Percentiles rank a stretch among this genome's conserved stretches.
Evolutionary conservation across 1,140 invertebrate genomes (phyloP).

Genomic region (Leptopilina clavipes): DNA sequence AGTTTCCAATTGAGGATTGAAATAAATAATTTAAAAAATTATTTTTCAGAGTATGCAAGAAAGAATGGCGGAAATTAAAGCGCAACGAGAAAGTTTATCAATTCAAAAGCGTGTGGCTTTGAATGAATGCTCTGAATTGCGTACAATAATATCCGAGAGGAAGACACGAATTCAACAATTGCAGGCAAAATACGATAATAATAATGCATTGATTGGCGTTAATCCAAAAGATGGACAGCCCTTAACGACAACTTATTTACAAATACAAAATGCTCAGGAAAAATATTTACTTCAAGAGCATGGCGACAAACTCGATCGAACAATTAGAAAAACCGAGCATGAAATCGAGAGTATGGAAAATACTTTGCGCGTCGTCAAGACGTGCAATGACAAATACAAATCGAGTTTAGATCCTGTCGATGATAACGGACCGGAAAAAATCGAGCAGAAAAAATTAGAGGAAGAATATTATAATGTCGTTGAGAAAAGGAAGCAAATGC

Average conservation of each 20-base stretch:
- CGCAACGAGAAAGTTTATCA: slow-evolving; percentile 77
- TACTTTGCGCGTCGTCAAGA: slow-evolving; percentile 80
- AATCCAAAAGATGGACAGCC: slow-evolving; percentile 78
- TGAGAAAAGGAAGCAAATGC: slow-evolving; percentile 52
- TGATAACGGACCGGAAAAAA: slow-evolving; percentile 72
- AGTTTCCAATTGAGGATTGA: not conserved
- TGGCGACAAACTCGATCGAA: slow-evolving; percentile 82
- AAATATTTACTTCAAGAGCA: slow-evolving; percentile 80
- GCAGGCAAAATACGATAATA: slow-evolving; percentile 71
- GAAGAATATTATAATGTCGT: slow-evolving; percentile 73
- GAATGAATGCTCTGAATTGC: slow-evolving; percentile 78
- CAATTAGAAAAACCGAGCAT: slow-evolving; percentile 80
- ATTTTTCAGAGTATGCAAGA: slow-evolving; percentile 80
- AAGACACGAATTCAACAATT: slow-evolving; percentile 78
- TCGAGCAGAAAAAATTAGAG: slow-evolving; percentile 73
- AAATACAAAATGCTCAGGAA: slow-evolving; percentile 82
- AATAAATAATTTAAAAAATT: no score
- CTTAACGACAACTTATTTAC: slow-evolving; percentile 79
- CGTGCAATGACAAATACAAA: slow-evolving; percentile 80
- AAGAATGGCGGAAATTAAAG: slow-evolving; percentile 78
- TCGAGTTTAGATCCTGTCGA: slow-evolving; percentile 75
- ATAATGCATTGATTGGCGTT: slow-evolving; percentile 56
- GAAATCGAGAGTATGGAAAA: slow-evolving; percentile 86
- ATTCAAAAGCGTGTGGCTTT: slow-evolving; percentile 76
- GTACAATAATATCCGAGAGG: slow-evolving; percentile 75